Base-by-base conservation (phyloP, 92 coral and sea anemone species). In the Diadumene lineata region DNA sequence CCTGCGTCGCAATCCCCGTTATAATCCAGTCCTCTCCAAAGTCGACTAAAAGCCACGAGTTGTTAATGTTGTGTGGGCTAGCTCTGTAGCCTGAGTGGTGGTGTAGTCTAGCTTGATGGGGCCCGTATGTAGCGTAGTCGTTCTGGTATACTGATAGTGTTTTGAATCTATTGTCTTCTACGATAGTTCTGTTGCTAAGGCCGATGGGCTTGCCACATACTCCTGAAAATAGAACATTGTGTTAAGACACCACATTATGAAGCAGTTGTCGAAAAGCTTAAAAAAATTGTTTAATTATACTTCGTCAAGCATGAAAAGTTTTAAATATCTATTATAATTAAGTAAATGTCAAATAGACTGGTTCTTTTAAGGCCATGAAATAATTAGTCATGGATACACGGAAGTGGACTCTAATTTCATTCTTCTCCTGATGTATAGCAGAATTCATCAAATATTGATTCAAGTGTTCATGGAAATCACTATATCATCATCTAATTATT, bases 1-100 rank as follows among this genome's bases (percentile, higher is more conserved):
- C 90, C 48, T 86, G 90, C 18, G 87, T 86, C 0, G 87, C 80
- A 50, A 86, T 77, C 11, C 76, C 90, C 2, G 90, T 86, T 33
- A 86, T 27, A 1, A 81, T 63, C 81, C 68, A 76, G 0, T 73
- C 71, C 73, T 76, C 73, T 1, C 56, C 81, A 0, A 86, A 56
- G 1, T 71, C 71, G 22, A 86, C 77, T 32, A 24, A 79, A 50
- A 86, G 34, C 56, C 88, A 77, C 0, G 66, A 34, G 29, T 68
- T 31, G 27, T 86, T 77, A 15, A 32, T 11, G 1, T 28, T 17
- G 1, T 22, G 25, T 1, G 82, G 75, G 1, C 77, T 73, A 27
- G 84, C 86, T 44, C 86, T 57, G 69, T 76, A 81, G 31, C 90
- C 90, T 18, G 80, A 69, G 31, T 82, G 67, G 11, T 62, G 69